phyloP scores from a whole-genome alignment of 2,113 vertebrate species.

The Lepus americanus region DNA sequence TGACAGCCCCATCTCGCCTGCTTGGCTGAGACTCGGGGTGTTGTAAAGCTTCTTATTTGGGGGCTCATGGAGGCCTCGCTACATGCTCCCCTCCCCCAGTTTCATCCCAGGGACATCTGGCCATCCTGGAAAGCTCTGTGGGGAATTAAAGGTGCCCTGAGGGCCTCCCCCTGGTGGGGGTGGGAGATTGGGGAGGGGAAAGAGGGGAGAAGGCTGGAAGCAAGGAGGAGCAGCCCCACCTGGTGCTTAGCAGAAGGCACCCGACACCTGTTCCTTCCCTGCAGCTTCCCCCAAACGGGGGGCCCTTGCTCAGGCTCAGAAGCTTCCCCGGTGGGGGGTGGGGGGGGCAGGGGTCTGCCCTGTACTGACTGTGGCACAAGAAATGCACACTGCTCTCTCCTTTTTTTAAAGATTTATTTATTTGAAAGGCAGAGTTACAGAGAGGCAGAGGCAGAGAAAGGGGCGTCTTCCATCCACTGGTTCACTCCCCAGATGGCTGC shows the following conservation, averaged over 20 bases:
- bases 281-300: background rate
- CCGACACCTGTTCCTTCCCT: background rate
- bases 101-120: background rate
- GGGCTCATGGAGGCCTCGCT: background rate
- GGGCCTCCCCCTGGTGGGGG: background rate
- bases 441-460: background rate
- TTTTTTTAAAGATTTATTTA: too few species aligned
- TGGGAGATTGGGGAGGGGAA: too few species aligned
- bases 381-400: too few species aligned
- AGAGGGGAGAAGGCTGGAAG: background rate
- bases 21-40: background rate
- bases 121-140: background rate
- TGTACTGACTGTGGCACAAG: too few species aligned
- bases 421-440: too few species aligned
- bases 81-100: background rate
- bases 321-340: background rate
- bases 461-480: background rate
- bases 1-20: background rate
- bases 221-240: background rate
- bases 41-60: background rate
- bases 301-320: background rate
- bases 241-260: fast-evolving
- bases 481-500: too few species aligned
- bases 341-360: background rate
- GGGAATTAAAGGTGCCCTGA: background rate